phyloP scores from a whole-genome alignment of 2,888 invertebrate species.

The Lithophane socia region DNA sequence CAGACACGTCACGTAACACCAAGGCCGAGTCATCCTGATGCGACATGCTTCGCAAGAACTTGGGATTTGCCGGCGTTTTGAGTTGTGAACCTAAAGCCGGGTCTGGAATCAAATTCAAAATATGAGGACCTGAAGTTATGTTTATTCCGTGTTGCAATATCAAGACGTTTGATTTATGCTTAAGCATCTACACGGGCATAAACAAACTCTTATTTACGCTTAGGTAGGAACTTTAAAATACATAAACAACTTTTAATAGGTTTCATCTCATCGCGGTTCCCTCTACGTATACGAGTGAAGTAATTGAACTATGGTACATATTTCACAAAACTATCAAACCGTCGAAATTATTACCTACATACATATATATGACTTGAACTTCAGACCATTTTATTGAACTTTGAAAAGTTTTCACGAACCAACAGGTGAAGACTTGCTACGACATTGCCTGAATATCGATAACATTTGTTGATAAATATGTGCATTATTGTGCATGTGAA shows the following conservation, averaged over 20 bases:
- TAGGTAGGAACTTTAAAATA: background rate
- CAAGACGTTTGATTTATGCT: background rate
- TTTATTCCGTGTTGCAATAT: background rate
- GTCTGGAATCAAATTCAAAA: constrained; percentile 25
- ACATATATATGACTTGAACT: constrained; percentile 22
- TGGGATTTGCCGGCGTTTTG: constrained; percentile 55
- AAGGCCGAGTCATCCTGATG: constrained; percentile 79
- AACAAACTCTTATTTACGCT: background rate
- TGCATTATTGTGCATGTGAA: no score
- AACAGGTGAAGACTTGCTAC: constrained; percentile 34
- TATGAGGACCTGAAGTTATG: background rate
- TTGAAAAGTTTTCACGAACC: constrained; percentile 34
- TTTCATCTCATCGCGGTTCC: background rate
- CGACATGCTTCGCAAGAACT: constrained; percentile 77
- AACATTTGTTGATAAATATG: constrained; percentile 16
- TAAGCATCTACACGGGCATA: background rate
- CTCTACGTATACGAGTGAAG: background rate
- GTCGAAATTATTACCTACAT: constrained; percentile 6
- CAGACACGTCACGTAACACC: constrained; percentile 81
- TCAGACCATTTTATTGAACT: constrained; percentile 26
- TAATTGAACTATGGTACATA: background rate
- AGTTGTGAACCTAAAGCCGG: background rate
- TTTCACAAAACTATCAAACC: constrained; percentile 3
- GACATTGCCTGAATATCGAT: constrained; percentile 7
- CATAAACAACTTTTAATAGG: background rate